Percentiles rank a stretch among this genome's conserved stretches.
Evolutionary conservation across 2,113 vertebrate genomes (phyloP).

Genomic region (Tursiops truncatus): DNA sequence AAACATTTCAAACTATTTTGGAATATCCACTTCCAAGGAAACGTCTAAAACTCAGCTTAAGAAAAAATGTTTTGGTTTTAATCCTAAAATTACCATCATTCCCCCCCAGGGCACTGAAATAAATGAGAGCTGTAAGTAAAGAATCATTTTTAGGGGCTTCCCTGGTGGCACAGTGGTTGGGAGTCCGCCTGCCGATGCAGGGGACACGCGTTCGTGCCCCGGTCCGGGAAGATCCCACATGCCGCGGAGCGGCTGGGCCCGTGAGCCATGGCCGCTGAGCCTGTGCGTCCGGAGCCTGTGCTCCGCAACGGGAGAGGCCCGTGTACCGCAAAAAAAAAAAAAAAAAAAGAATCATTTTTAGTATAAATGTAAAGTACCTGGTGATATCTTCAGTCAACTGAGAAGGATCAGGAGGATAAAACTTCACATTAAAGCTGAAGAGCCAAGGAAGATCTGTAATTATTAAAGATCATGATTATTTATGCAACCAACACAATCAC

Average conservation of each 20-base stretch:
- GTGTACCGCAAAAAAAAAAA: too few species aligned
- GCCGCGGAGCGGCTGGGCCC: fast-evolving
- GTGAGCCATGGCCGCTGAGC: too few species aligned
- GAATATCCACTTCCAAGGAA: neutral
- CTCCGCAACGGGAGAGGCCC: too few species aligned
- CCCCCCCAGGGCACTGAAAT: neutral
- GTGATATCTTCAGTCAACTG: conserved; percentile 97
- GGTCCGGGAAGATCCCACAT: too few species aligned
- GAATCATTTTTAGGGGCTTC: neutral
- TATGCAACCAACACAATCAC: neutral
- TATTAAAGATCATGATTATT: conserved; percentile 58
- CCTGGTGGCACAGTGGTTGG: too few species aligned
- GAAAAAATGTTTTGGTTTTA: conserved; percentile 10
- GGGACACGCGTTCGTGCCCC: too few species aligned
- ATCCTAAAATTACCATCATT: neutral
- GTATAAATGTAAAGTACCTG: conserved; percentile 85
- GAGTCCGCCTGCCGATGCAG: too few species aligned
- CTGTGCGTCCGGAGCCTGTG: too few species aligned
- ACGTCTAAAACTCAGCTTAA: neutral
- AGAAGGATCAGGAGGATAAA: conserved; percentile 98
- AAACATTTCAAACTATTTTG: conserved; percentile 3
- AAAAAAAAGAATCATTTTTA: neutral
- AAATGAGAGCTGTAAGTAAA: conserved; percentile 8
- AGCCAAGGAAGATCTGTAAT: conserved; percentile 94
- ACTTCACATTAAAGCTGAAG: conserved; percentile 98